Evolutionary conservation across 2,113 vertebrate genomes (phyloP).

Genomic region (Bagarius yarrelli): DNA sequence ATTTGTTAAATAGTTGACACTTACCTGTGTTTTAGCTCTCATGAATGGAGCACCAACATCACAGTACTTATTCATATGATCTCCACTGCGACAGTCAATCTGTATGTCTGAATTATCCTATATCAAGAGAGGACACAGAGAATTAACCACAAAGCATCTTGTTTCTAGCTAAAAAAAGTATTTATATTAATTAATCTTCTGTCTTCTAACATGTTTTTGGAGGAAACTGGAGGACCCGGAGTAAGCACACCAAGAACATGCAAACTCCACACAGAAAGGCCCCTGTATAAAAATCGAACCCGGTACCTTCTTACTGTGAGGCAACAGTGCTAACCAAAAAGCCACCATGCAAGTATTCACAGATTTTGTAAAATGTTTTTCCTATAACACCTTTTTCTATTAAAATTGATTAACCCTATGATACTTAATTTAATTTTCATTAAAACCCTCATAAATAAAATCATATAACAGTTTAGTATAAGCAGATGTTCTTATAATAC

Average conservation of each 20-base stretch:
- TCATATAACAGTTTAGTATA: not conserved
- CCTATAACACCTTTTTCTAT: not conserved
- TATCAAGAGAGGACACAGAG: slow-evolving; percentile 26
- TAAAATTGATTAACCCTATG: too few species aligned
- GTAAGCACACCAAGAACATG: too few species aligned
- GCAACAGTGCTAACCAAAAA: too few species aligned
- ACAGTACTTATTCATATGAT: slow-evolving; percentile 75
- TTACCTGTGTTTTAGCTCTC: slow-evolving; percentile 87
- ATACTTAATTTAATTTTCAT: not conserved
- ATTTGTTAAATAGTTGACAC: not conserved
- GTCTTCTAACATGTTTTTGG: too few species aligned
- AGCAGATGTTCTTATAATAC: not conserved
- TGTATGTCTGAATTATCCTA: slow-evolving; percentile 85
- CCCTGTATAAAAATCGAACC: too few species aligned
- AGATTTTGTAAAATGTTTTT: not conserved
- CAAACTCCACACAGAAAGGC: too few species aligned
- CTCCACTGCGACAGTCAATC: slow-evolving; percentile 79
- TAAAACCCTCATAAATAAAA: not conserved
- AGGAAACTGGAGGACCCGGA: too few species aligned
- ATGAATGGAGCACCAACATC: slow-evolving; percentile 93
- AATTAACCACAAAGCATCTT: not conserved
- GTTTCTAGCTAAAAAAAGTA: not conserved
- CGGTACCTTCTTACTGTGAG: too few species aligned
- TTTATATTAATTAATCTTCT: too few species aligned
- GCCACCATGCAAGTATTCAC: too few species aligned